Evolutionary conservation across 23 tunicate species (phyloP), one percentile per base, ranked within the genome.

Genomic region (Botrylloides violaceus): DNA sequence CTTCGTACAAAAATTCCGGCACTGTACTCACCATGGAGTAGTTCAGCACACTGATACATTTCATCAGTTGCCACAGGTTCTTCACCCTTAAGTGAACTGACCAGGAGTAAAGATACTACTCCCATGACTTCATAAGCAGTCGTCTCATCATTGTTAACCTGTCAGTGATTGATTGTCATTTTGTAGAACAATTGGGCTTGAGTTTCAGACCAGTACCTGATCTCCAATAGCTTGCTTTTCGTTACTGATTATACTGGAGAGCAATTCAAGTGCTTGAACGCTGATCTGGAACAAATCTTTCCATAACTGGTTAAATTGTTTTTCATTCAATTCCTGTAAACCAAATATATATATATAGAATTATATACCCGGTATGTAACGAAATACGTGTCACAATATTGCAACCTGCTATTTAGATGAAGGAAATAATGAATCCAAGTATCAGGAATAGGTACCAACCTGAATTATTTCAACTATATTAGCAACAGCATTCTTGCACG

Each of bases 21-120:
- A 15, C 53, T 9, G 15, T 9, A 37, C 56, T 22, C 4, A 68
- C 74, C 74, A 43, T 68, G 74, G 1, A 68, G 57, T 23, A 68
- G 23, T 0, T 32, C 26, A 6, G 37, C 26, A 2, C 21, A 32
- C 6, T 68, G 58, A 26, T n/a, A 4, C 28, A 43, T 19, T 19
- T 43, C 58, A 24, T 68, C 47, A 37, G n/a, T 43, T 37, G 32
- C 29, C 25, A 2, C 25, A 21, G 58, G 74, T 1, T 43, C 29
- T 24, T 37, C 32, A 21, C 21, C n/a, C 9, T n/a, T 24, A 1
- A 68, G 49, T 18, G 74, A 36, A 32, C 49, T 20, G 20, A 68
- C n/a, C 43, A 68, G 58, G 23, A 68, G 28, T 23, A 68, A 20
- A 12, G 49, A 68, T 5, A 68, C 74, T 35, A 28, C 22, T 37